Evolutionary conservation across 23 tunicate genomes (phyloP).

Genomic region (Halocynthia aurantium): DNA sequence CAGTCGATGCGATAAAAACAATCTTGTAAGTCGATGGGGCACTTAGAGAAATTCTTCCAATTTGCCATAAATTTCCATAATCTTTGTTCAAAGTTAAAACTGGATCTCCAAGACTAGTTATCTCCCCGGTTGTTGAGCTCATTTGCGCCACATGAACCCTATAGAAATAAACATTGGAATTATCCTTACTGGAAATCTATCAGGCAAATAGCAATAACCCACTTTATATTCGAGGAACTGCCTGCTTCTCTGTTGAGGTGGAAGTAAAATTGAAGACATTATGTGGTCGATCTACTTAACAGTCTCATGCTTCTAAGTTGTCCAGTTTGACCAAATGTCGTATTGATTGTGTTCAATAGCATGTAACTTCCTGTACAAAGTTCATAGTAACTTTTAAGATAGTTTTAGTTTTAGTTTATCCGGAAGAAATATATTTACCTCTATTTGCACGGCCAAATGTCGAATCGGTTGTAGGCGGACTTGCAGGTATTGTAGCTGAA

Average conservation of each 20-base stretch:
- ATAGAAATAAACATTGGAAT: background rate
- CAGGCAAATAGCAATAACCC: too few species aligned
- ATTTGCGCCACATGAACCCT: slow-evolving; percentile 53
- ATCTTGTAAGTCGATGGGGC: slow-evolving; percentile 41
- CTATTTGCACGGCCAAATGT: slow-evolving; percentile 23
- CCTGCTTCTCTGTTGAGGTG: slow-evolving; percentile 46
- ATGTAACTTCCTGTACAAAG: slow-evolving; percentile 43
- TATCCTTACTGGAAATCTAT: too few species aligned
- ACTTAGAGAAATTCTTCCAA: slow-evolving; percentile 39
- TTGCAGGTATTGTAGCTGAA: background rate
- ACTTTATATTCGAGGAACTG: slow-evolving; percentile 16
- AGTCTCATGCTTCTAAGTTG: slow-evolving; percentile 40
- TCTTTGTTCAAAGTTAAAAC: slow-evolving; percentile 33
- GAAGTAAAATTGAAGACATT: slow-evolving; percentile 54
- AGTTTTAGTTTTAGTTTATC: too few species aligned
- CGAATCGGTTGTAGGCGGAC: slow-evolving; percentile 35
- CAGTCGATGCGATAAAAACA: slow-evolving; percentile 6
- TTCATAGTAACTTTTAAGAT: too few species aligned
- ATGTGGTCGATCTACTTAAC: slow-evolving; percentile 4
- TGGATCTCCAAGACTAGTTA: slow-evolving; percentile 2
- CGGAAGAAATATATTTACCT: slow-evolving; percentile 1
- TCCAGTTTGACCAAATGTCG: slow-evolving; percentile 6
- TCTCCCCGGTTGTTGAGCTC: slow-evolving; percentile 29
- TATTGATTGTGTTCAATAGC: slow-evolving; percentile 32
- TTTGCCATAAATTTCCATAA: slow-evolving; percentile 44